Conservation (phyloP, 2,888 invertebrate genomes). For the Ophioninae sp. region DNA sequence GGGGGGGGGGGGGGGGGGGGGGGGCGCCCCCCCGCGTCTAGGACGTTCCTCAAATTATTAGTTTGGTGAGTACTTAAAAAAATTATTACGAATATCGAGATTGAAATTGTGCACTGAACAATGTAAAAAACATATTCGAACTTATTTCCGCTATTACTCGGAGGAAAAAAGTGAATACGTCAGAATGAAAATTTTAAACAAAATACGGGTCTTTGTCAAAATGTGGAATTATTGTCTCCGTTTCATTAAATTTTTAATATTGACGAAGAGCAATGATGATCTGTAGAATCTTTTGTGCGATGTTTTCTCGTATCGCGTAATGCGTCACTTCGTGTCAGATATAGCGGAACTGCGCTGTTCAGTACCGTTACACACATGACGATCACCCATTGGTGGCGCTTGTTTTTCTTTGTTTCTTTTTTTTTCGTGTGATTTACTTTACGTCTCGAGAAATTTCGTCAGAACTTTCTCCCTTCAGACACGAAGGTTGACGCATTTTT, state of each 20-base stretch:
- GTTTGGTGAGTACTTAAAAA: constrained; percentile 30
- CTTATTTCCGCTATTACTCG: not conserved
- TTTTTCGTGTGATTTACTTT: not conserved
- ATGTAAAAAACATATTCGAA: not conserved
- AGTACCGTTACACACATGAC: not conserved
- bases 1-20: not conserved
- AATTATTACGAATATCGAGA: not conserved
- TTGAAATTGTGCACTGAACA: not conserved
- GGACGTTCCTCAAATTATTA: not conserved
- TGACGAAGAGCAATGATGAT: not conserved
- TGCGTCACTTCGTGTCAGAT: not conserved
- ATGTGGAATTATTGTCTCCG: not conserved
- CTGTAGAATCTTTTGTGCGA: not conserved
- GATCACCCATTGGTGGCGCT: not conserved
- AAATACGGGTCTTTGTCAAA: not conserved
- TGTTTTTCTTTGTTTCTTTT: not conserved
- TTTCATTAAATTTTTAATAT: not conserved
- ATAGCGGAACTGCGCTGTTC: not conserved
- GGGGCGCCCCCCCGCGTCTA: no score
- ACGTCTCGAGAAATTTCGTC: constrained; percentile 5
- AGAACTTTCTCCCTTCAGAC: not conserved
- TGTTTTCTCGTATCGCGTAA: not conserved
- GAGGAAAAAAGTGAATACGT: not conserved
- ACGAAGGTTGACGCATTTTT: not conserved
- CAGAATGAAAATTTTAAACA: not conserved